Conservation (phyloP, 2,797 vertebrate genomes). For the Crax fasciolata region DNA sequence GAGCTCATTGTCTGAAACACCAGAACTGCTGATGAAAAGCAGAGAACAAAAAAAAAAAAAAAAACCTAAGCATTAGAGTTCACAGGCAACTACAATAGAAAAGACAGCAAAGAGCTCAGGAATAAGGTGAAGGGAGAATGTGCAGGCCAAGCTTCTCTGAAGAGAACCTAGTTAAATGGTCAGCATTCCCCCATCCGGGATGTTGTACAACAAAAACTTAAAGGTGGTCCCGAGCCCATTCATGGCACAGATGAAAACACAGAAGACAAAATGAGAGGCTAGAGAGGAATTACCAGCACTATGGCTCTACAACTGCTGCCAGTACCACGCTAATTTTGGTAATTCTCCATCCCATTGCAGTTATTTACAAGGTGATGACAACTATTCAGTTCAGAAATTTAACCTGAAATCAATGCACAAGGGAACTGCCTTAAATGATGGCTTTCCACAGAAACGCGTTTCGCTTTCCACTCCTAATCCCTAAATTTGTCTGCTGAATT, state of each 20-base stretch:
- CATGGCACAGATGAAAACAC: neutral
- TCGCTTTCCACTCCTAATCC: neutral
- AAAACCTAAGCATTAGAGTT: neutral
- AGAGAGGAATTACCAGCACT: neutral
- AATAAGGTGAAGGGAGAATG: neutral
- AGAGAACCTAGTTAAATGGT: neutral
- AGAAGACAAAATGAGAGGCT: neutral
- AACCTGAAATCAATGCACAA: neutral
- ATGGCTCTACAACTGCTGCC: neutral
- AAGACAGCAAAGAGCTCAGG: neutral
- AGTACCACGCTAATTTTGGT: neutral
- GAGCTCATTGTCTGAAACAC: conserved; percentile 34
- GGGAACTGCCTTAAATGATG: neutral
- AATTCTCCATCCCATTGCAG: neutral
- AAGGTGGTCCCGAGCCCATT: neutral
- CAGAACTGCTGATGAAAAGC: conserved; percentile 19
- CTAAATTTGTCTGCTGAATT: rapidly evolving
- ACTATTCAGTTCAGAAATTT: neutral
- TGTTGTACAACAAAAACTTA: neutral
- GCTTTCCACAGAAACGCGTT: neutral
- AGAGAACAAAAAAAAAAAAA: neutral
- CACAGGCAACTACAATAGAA: neutral
- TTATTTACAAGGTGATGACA: neutral
- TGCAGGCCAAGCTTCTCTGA: neutral
- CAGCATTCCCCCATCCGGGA: neutral